phyloP scores from a whole-genome alignment of 2,797 vertebrate species.

The Dipus sagitta region DNA sequence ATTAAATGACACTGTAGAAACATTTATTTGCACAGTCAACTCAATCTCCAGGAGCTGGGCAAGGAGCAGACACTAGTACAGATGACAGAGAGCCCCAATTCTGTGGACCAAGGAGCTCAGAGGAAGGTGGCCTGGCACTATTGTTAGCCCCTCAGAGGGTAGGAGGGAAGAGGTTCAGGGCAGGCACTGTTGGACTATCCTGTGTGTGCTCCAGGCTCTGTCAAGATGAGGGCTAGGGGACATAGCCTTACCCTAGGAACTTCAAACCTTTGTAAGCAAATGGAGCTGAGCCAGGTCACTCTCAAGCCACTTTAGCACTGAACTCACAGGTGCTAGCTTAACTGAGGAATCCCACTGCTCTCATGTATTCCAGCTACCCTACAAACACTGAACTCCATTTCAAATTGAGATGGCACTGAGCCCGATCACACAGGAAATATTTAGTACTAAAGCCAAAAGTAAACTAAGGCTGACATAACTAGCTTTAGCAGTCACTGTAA shows the following conservation, averaged over 20 bases:
- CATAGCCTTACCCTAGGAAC: neutral
- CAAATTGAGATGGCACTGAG: neutral
- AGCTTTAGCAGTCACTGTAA: neutral
- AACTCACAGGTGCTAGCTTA: fast-evolving
- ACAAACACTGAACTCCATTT: neutral
- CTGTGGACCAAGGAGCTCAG: neutral
- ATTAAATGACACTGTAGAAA: neutral
- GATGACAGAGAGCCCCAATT: neutral
- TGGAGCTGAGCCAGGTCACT: neutral
- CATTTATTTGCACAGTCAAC: neutral
- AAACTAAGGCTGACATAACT: neutral
- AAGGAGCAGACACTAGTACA: too few species aligned
- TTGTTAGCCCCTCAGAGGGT: neutral
- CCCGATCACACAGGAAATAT: neutral
- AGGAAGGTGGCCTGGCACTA: neutral
- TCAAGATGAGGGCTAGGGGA: neutral
- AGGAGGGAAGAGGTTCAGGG: neutral
- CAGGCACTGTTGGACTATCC: neutral
- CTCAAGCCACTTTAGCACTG: neutral
- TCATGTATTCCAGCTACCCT: too few species aligned
- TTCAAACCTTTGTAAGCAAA: neutral
- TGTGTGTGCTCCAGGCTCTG: neutral
- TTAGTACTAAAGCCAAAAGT: neutral
- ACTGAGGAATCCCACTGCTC: neutral
- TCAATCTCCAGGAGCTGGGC: too few species aligned